Conservation (phyloP, 2,888 invertebrate species). For the Caenorhabditis sp. region DNA sequence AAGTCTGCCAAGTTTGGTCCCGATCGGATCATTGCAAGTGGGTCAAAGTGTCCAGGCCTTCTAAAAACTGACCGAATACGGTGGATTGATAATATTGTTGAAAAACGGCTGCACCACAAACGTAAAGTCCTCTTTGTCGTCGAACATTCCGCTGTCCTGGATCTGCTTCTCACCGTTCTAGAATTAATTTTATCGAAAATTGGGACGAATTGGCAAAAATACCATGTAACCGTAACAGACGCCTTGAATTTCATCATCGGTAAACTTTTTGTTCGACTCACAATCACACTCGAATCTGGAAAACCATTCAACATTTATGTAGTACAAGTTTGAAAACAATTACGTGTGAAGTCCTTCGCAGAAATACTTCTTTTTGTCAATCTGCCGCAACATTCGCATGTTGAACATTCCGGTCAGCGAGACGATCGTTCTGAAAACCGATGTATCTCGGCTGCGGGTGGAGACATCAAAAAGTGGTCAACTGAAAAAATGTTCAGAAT, state of each 20-base stretch:
- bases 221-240: slow-evolving; percentile 66
- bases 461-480: too few relatives aligned
- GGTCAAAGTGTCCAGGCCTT: too few relatives aligned
- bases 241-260: slow-evolving; percentile 62
- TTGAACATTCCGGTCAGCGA: slow-evolving; percentile 69
- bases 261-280: slow-evolving; percentile 59
- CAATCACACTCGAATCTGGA: slow-evolving; percentile 65
- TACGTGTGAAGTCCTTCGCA: slow-evolving; percentile 65
- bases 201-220: neutral
- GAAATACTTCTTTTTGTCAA: slow-evolving; percentile 60
- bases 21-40: too few relatives aligned
- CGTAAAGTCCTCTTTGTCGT: slow-evolving; percentile 63
- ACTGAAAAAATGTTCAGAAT: too few relatives aligned
- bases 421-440: slow-evolving; percentile 66
- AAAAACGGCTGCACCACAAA: slow-evolving; percentile 70
- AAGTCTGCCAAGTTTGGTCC: too few relatives aligned
- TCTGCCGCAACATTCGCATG: slow-evolving; percentile 64
- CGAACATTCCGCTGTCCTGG: slow-evolving; percentile 57
- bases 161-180: slow-evolving; percentile 59
- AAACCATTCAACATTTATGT: too few relatives aligned
- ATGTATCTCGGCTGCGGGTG: too few relatives aligned
- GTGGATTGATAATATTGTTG: slow-evolving; percentile 59
- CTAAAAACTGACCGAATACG: slow-evolving; percentile 47
- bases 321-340: neutral
- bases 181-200: slow-evolving; percentile 1